These are phyloP conservation scores for Myotis yumanensis DNA, from an alignment of 2,113 vertebrate species.

Conservation along the genomic window DNA sequence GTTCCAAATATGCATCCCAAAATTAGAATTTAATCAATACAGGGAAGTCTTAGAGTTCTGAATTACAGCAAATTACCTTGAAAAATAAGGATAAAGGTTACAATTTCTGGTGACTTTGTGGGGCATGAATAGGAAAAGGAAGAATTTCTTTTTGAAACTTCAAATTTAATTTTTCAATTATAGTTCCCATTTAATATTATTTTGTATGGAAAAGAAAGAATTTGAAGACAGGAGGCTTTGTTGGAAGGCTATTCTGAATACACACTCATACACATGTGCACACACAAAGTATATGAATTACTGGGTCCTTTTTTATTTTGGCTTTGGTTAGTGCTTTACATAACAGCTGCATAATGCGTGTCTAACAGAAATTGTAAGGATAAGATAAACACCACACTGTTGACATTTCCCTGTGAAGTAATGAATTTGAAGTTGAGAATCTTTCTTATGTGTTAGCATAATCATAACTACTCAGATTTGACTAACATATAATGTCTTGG, in stretches of 20 bases:
- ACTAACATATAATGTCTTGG: neutral
- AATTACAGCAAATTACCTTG: neutral
- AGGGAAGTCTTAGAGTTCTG: neutral
- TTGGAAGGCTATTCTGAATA: neutral
- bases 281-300: neutral
- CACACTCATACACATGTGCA: neutral
- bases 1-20: neutral
- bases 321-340: neutral
- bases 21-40: neutral
- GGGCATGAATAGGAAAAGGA: neutral
- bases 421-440: conserved; percentile 5
- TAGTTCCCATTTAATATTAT: neutral
- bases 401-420: neutral
- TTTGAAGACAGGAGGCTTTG: neutral
- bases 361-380: neutral
- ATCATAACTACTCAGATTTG: neutral
- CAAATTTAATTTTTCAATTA: neutral
- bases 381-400: neutral
- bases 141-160: neutral
- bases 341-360: neutral
- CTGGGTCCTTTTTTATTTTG: neutral
- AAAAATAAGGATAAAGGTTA: neutral
- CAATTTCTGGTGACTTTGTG: neutral
- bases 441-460: neutral
- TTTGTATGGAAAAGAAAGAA: neutral